Evolutionary conservation across 2,113 vertebrate species (phyloP), one percentile per base, ranked within the genome.

Genomic region (Bambusicola thoracicus): DNA sequence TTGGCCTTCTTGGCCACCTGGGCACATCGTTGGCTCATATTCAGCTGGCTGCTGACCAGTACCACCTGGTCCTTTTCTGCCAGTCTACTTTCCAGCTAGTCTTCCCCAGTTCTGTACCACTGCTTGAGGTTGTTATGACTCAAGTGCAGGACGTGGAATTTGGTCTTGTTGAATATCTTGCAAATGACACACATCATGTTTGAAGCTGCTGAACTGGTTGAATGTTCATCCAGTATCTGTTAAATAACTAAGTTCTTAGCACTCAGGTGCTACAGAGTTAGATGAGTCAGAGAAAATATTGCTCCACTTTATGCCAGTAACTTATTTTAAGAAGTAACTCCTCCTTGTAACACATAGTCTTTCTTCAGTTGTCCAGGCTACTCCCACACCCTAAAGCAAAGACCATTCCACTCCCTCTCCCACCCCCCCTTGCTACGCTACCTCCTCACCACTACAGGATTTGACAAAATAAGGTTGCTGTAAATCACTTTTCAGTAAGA

Each of bases 401-500:
- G 40, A 65, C 19, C 46, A 72, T 8, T 41, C 25, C 20, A 48
- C 21, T 5, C 43, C 16, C 16, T 16, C 15, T 16, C 15, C 43
- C 7, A 25, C 48, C 48, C 24, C 11, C 25, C 15, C 12, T n/a
- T 43, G 29, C 29, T 13, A 5, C 25, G 65, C 29, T 58, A 38
- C 29, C 55, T 80, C 32, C 34, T 81, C 73, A 61, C 29, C 22
- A 11, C 32, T 78, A 53, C 32, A 86, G 80, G 36, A 81, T 90
- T 90, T 86, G 30, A 20, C 69, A 89, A 83, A 90, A 86, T 68
- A 93, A 92, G 51, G 62, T 67, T 58, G 73, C 55, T 38, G 22
- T 66, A 87, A 79, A 32, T n/a, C 16, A n/a, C 29, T 83, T 85
- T 72, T 41, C 76, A 56, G 85, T 85, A 77, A 59, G 56, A 88